Evolutionary conservation across 2,888 invertebrate species (phyloP).

Genomic region (Caenorhabditis wallacei): DNA sequence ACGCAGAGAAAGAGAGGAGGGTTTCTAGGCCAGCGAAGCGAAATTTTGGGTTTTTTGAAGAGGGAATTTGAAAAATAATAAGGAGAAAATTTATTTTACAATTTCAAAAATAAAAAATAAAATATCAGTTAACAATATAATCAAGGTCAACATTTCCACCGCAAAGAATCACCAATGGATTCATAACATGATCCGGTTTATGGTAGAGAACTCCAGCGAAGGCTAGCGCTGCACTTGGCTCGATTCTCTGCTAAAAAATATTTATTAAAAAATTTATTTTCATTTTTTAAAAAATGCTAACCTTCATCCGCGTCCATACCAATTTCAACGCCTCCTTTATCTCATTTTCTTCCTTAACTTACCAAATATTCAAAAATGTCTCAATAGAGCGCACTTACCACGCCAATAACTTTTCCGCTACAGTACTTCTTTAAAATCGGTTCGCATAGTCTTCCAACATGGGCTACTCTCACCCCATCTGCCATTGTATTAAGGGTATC

Average conservation of each 20-base stretch:
- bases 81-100: too few species aligned
- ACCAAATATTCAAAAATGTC: background rate
- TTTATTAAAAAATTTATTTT: too few species aligned
- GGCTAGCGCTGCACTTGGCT: conserved; percentile 71
- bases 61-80: too few species aligned
- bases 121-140: conserved; percentile 47
- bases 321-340: conserved; percentile 84
- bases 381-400: conserved; percentile 54
- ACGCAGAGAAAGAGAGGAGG: too few species aligned
- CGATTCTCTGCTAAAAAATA: conserved; percentile 75
- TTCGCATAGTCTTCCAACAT: conserved; percentile 84
- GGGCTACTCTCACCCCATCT: conserved; percentile 84
- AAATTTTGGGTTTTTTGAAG: background rate
- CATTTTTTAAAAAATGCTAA: too few species aligned
- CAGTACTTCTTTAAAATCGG: conserved; percentile 84
- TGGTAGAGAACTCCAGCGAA: conserved; percentile 68
- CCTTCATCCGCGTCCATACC: conserved; percentile 84
- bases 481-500: conserved; percentile 79
- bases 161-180: conserved; percentile 68
- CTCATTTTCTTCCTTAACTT: conserved; percentile 84
- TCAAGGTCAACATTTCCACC: conserved; percentile 73
- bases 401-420: conserved; percentile 84
- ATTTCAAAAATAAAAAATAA: too few species aligned
- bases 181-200: conserved; percentile 46
- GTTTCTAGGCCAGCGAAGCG: too few species aligned